Evolutionary conservation across 2,888 invertebrate genomes (phyloP).

Genomic region (Parnassius smintheus): DNA sequence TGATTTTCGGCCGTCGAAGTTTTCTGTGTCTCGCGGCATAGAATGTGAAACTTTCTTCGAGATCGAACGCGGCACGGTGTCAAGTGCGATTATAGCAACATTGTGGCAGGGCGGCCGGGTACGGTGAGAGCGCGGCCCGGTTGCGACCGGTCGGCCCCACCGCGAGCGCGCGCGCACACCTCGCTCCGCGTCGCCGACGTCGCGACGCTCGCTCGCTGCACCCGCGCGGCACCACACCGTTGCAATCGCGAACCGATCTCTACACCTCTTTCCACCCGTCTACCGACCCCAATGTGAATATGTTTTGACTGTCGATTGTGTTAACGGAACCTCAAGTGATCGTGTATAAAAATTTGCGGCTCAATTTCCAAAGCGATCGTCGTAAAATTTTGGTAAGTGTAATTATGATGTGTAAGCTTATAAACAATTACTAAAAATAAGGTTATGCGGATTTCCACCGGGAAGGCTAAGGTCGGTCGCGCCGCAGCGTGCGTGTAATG

Average conservation of each 20-base stretch:
- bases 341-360: conserved; percentile 20
- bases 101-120: conserved; percentile 59
- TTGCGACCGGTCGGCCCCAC: conserved; percentile 80
- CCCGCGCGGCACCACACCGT: conserved; percentile 57
- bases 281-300: conserved; percentile 29
- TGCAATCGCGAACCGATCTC: conserved; percentile 38
- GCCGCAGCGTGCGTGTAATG: conserved; percentile 58
- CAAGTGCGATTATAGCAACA: conserved; percentile 76
- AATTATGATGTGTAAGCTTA: conserved; percentile 5
- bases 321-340: conserved; percentile 17
- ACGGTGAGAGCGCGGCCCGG: conserved; percentile 77
- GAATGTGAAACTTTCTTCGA: conserved; percentile 77
- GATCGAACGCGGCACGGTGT: conserved; percentile 71
- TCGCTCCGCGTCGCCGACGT: conserved; percentile 74
- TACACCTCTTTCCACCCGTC: conserved; percentile 23
- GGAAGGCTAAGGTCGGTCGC: conserved; percentile 57
- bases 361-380: conserved; percentile 14
- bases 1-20: conserved; percentile 33
- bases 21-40: conserved; percentile 45
- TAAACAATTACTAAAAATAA: conserved; percentile 28
- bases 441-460: conserved; percentile 45
- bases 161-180: conserved; percentile 50
- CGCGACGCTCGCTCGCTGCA: conserved; percentile 72
- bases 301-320: conserved; percentile 47
- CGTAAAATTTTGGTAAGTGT: conserved; percentile 20